Base-by-base conservation (phyloP, 2,888 invertebrate genomes). In the Enchytraeus crypticus region DNA sequence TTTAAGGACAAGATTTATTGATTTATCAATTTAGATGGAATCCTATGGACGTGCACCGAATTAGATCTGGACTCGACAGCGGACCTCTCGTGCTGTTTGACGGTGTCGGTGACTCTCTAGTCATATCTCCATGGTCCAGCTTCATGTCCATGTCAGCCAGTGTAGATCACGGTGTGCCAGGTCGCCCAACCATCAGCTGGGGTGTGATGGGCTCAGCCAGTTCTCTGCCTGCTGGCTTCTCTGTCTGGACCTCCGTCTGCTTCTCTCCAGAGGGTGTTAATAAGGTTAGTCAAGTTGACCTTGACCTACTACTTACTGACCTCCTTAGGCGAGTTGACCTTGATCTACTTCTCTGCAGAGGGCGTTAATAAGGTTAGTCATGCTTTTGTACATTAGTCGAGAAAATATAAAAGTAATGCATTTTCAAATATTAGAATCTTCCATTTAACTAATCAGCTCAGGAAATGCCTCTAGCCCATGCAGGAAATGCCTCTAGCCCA, bases 201-300 rank as follows among this genome's bases (percentile, higher is more conserved):
- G 71, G 71, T 33, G 64, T 71, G 32, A 68, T 70, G 69, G 71
- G 70, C 55, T 66, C 62, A 45, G 63, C 62, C 27, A 60, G 53
- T 32, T n/a, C 49, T 2, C 62, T 72, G 51, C 72, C 71, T n/a
- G 53, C 61, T 0, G 29, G 43, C 32, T 61, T 38, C 45, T 27
- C 2, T 43, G 14, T 26, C 1, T 57, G 57, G 61, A 47, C 38
- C 18, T 18, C 30, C 18, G 30, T 33, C 1, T 23, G 29, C 11
- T 57, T 38, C 23, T 49, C 49, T 1, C 1, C 5, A 1, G 30
- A 57, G 1, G 61, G 56, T 14, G 57, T 51, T 11, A 57, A 57
- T 33, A 38, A 4, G 34, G 70, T 58, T n/a, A n/a, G n/a, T n/a
- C n/a, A n/a, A n/a, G n/a, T n/a, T n/a, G n/a, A n/a, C n/a, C n/a